Base-by-base conservation (phyloP, 2,113 vertebrate species). In the Hemibagrus wyckioides region DNA sequence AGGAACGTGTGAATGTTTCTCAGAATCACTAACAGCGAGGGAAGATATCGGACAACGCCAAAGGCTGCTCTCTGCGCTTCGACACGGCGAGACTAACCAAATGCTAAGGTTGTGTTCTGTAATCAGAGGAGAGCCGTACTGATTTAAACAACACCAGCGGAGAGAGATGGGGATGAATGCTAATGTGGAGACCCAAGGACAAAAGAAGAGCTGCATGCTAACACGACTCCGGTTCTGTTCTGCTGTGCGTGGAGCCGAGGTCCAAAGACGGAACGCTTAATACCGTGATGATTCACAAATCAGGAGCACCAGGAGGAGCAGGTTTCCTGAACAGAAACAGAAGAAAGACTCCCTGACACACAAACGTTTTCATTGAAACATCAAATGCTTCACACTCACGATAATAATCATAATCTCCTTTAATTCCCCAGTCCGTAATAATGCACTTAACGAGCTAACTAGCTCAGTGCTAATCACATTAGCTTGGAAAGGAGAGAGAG, bases 171-270 rank as follows among this genome's bases (percentile, higher is more conserved):
- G 2, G 48, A 25, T 30, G 85, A 80, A 86, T 86, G 85, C 30
- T 80, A 67, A 86, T 67, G 41, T 21, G 30, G 17, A 39, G 65
- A 36, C 14, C 82, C 65, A 84, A 84, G 82, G 82, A 84, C 65
- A 56, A n/a, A 14, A 28, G 63, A 39, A n/a, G 61, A 85, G 52
- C 54, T 41, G 76, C 83, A 59, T 41, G 57, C 81, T 23, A 48
- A 82, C 59, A 41, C 1, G 0, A 50, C 44, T 36, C 19, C 25
- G n/a, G 0, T 75, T 50, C 1, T 28, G 6, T 69, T 30, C 44
- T n/a, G 52, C 44, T 48, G 80, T 25, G 80, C 80, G 54, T 75
- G 63, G 71, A 87, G 85, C 83, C 82, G 25, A 85, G 69, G 56
- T 80, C 39, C 57, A 23, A 41, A 89, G 59, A 69, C 36, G 6